Evolutionary conservation across 2,888 invertebrate species (phyloP).

Genomic region (Cephus nigrinus): DNA sequence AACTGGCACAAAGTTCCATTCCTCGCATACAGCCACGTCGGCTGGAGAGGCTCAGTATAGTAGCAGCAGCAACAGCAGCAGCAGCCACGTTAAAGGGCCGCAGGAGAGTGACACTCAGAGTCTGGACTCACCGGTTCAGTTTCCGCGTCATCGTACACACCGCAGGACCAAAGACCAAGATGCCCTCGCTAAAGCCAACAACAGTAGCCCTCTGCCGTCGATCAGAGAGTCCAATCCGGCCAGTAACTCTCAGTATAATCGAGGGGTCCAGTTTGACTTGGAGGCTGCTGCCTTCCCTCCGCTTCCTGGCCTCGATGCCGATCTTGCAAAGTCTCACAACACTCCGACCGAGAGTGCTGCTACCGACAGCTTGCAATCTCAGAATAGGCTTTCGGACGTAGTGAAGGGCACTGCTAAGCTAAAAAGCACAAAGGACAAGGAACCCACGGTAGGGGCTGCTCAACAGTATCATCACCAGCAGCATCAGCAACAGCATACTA

Average conservation of each 20-base stretch:
- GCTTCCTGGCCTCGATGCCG: constrained; percentile 74
- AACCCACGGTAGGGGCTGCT: constrained; percentile 30
- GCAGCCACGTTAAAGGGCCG: constrained; percentile 42
- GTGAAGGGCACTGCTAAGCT: constrained; percentile 79
- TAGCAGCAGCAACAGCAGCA: constrained; percentile 38
- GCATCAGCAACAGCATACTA: constrained; percentile 43
- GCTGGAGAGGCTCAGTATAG: constrained; percentile 34
- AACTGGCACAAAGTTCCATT: constrained; percentile 63
- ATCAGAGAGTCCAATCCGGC: constrained; percentile 50
- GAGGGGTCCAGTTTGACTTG: constrained; percentile 79
- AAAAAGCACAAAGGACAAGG: constrained; percentile 66
- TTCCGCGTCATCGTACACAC: constrained; percentile 60
- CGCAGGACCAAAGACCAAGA: constrained; percentile 66
- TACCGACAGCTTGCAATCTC: constrained; percentile 58
- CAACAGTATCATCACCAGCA: constrained; percentile 33
- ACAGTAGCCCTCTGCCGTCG: constrained; percentile 50
- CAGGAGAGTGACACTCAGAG: constrained; percentile 50
- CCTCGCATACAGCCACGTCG: constrained; percentile 49
- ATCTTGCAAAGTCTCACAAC: constrained; percentile 52
- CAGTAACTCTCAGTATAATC: constrained; percentile 60
- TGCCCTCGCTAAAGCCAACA: constrained; percentile 53
- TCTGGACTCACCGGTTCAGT: constrained; percentile 52
- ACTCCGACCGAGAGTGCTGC: constrained; percentile 48
- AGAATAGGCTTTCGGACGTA: constrained; percentile 81
- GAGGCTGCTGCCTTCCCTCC: constrained; percentile 85